These are phyloP conservation scores for Chanos chanos DNA, from an alignment of 2,797 vertebrate species.

Conservation along the genomic window DNA sequence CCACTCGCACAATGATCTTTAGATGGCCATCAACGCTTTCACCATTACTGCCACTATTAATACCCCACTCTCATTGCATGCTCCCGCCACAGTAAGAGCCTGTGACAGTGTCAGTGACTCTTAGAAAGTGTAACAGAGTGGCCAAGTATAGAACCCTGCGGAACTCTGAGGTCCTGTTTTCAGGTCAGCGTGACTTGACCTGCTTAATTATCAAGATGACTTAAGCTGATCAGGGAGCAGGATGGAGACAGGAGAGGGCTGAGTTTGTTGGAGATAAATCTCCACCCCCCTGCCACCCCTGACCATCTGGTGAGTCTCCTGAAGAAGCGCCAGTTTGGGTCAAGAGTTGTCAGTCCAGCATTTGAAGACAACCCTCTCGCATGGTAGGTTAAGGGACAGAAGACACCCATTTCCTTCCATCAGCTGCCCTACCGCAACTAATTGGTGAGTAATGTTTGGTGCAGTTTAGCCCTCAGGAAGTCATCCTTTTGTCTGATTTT, in stretches of 20 bases:
- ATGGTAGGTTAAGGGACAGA: conserved; percentile 20
- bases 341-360: not conserved
- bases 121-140: not conserved
- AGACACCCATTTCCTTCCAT: not conserved
- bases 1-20: too few relatives aligned
- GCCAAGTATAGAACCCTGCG: not conserved
- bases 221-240: conserved; percentile 27
- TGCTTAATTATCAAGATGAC: conserved; percentile 17
- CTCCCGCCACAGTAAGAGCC: not conserved
- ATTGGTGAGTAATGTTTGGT: not conserved
- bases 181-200: conserved; percentile 1
- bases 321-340: not conserved
- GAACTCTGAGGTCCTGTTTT: conserved; percentile 5
- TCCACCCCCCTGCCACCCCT: conserved; percentile 2
- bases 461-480: not conserved
- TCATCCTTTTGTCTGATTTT: not conserved
- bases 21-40: too few relatives aligned
- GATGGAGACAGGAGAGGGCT: not conserved
- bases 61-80: too few relatives aligned
- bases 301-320: conserved; percentile 19
- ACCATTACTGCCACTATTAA: too few relatives aligned
- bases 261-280: conserved; percentile 25
- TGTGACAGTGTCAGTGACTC: not conserved
- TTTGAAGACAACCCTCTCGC: not conserved
- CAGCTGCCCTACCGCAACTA: not conserved